These are phyloP conservation scores for Amitus sp. DNA, from an alignment of 2,888 invertebrate genomes.

Conservation along the genomic window DNA sequence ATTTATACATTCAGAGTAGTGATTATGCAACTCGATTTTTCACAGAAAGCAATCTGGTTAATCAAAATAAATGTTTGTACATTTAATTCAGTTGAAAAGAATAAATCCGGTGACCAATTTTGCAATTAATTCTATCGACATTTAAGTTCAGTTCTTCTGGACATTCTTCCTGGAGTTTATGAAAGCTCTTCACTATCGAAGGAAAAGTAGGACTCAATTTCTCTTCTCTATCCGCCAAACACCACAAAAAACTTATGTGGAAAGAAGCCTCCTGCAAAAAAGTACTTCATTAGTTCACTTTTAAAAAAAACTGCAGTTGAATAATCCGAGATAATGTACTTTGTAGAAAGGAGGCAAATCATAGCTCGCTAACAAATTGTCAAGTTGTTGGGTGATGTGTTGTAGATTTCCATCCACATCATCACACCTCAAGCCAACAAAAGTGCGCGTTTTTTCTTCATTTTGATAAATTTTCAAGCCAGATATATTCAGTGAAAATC, in stretches of 20 bases:
- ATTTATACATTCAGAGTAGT: too few species aligned
- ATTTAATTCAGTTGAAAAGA: slow-evolving; percentile 67
- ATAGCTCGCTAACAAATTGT: slow-evolving; percentile 78
- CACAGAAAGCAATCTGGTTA: too few species aligned
- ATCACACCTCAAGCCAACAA: slow-evolving; percentile 77
- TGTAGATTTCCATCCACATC: slow-evolving; percentile 70
- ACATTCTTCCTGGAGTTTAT: slow-evolving; percentile 58
- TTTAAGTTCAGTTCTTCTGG: slow-evolving; percentile 66
- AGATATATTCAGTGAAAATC: slow-evolving; percentile 72
- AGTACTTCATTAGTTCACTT: too few species aligned
- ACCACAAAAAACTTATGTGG: slow-evolving; percentile 87
- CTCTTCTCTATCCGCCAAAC: slow-evolving; percentile 73
- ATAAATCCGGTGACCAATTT: slow-evolving; percentile 80
- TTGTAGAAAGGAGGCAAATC: slow-evolving; percentile 81
- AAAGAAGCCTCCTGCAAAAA: slow-evolving; percentile 79
- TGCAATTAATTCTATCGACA: slow-evolving; percentile 73
- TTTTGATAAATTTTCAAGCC: slow-evolving; percentile 80
- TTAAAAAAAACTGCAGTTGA: too few species aligned
- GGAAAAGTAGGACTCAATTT: slow-evolving; percentile 67
- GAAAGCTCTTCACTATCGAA: slow-evolving; percentile 67
- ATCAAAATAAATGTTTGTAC: too few species aligned
- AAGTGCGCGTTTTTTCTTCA: slow-evolving; percentile 86
- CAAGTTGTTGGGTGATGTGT: slow-evolving; percentile 71
- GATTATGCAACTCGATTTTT: too few species aligned
- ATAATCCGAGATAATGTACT: too few species aligned